Base-by-base conservation (phyloP, 1,140 invertebrate species). In the Ceratoteleas bidentatus region DNA sequence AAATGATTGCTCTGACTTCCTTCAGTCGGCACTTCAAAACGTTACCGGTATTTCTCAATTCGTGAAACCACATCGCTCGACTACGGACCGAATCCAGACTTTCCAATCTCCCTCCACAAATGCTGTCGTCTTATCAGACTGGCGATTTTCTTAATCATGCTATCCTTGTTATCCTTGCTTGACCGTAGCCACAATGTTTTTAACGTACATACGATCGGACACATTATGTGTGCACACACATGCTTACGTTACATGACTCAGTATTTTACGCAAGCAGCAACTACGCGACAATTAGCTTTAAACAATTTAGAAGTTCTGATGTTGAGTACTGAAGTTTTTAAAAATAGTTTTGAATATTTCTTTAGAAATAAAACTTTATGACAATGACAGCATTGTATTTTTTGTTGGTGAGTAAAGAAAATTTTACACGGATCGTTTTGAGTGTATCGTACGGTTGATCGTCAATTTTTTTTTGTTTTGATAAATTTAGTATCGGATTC, bases 171-270 rank as follows among this genome's bases (percentile, higher is more conserved):
- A 61, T 43, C 57, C 36, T 45, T 16, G 40, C 38, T 64, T 57
- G 47, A 62, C 43, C 14, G n/a, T 62, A 24, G 34, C 52, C 52
- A 64, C 47, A 36, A 50, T 47, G 10, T 66, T 49, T 57, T 64
- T 45, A 54, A 34, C 47, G 68, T 62, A 50, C 61, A 76, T 58
- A 80, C 70, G 81, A 52, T 64, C 50, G 75, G 76, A 73, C 68
- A 70, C 57, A 69, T 72, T 54, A 80, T 73, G 62, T 82, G 74
- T 82, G 78, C 82, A 83, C 75, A 80, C 79, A 74, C 83, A 73
- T 80, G 83, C 85, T 80, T 84, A 87, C 79, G 87, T 82, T 81
- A 86, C 75, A 88, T 88, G 88, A 87, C 87, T 88, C 76, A 75
- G 75, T 79, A 62, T 70, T 68, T 77, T 69, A 66, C 66, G 74